Evolutionary conservation across 1,140 invertebrate species (phyloP), one percentile per base, ranked within the genome.

Genomic region (Drosophila baimaii): DNA sequence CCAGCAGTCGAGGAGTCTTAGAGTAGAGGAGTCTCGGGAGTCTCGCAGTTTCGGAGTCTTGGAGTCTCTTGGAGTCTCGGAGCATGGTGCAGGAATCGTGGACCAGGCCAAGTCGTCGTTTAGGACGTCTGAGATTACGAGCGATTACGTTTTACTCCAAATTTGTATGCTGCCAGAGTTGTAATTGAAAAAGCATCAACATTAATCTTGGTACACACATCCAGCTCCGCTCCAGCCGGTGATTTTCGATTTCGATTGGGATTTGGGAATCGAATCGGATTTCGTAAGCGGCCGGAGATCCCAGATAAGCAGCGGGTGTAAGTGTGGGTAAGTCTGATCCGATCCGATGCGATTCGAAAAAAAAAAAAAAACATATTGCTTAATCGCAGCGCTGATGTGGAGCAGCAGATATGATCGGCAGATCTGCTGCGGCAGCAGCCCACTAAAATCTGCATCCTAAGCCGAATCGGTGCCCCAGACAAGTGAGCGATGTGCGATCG

Each of bases 181-280:
- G 90, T 91, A 91, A 91, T 91, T 91, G 90, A 91, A 91, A 91
- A 91, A 90, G 90, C 90, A 91, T 91, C 90, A 91, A 91, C 90
- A 91, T 91, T 91, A 91, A 91, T 91, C 90, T 91, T 91, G 73
- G 90, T 91, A 84, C 66, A 66, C 79, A 89, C 77, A 84, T 89
- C 77, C 29, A 51, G 72, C 74, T 74, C 76, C 57, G 61, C 56
- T 56, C 68, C 19, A 27, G 41, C 63, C 47, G 19, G 59, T 43
- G 68, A 71, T 71, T 72, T 72, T 72, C 69, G 69, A 72, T 72
- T 72, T 72, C 69, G 69, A 72, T 71, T 71, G 49, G 68, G 68
- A 70, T 69, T 69, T 71, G 51, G 68, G 68, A 71, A 71, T 72
- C 68, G 69, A 71, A 71, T 72, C 68, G 69, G 69, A 72, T 72